Evolutionary conservation across 2,113 vertebrate genomes (phyloP), one percentile per base, ranked within the genome.

Genomic region (Odontesthes bonariensis): DNA sequence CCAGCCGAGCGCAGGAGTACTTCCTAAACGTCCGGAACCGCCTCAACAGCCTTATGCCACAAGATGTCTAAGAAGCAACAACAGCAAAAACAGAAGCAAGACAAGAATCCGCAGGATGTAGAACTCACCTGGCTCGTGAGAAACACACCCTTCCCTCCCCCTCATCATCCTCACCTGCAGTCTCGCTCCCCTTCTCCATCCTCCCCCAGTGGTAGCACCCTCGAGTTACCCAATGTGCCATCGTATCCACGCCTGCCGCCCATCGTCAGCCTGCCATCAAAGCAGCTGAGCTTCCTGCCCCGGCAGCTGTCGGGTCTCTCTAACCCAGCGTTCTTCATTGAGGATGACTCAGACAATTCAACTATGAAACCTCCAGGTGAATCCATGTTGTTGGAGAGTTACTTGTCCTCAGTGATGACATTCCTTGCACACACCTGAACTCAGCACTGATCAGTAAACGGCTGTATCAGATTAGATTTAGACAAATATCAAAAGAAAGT

Each of bases 31-130:
- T 94, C 62, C 89, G 77, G 32, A 90, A 88, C 60, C 91, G 89
- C 69, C 90, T 95, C 73, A 95, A 92, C 89, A 92, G 91, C 88
- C 92, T 94, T 77, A 92, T 81, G 89, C 91, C 88, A n/a, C 92
- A 94, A 85, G 92, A 97, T 98, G 96, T 92, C 96, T 94, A 94
- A 93, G 71, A 90, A 88, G 81, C 85, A 79, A 80, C 82, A 81
- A 61, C 91, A 90, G 66, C 86, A 90, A 79, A 83, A 91, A 72
- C 87, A 88, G 55, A 87, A 72, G 40, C 75, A 78, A 65, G 69
- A 83, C 69, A 61, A 81, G 40, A 82, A 75, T 6, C 75, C 56
- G 20, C 77, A 10, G 72, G 94, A 95, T 8, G 8, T 96, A 72
- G 95, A 96, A 85, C 90, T 98, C 69, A 93, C 89, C 77, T 81